Evolutionary conservation across 2,888 invertebrate species (phyloP).

Genomic region (Nebria salina): DNA sequence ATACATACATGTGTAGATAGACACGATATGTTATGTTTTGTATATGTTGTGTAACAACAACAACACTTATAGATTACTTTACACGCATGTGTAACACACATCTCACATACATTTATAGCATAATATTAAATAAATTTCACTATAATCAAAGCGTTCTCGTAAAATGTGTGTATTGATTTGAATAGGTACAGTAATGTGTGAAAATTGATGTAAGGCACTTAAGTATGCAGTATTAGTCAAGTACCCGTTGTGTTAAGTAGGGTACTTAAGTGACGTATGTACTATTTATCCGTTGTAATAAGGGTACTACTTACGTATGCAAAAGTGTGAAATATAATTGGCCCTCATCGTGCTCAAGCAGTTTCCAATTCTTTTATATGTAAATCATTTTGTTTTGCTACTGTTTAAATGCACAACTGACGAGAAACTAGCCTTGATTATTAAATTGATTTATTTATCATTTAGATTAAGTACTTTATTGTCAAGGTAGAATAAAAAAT

Average conservation of each 20-base stretch:
- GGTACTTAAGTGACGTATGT: slow-evolving; percentile 39
- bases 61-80: neutral
- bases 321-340: slow-evolving; percentile 44
- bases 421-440: neutral
- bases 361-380: slow-evolving; percentile 41
- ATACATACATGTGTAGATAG: slow-evolving; percentile 8
- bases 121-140: too few relatives aligned
- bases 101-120: neutral
- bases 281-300: slow-evolving; percentile 38
- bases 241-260: slow-evolving; percentile 39
- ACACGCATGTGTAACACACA: neutral
- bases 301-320: slow-evolving; percentile 42
- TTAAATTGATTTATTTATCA: neutral
- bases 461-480: too few relatives aligned
- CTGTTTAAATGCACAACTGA: neutral
- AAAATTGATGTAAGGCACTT: neutral
- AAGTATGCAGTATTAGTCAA: slow-evolving; percentile 38
- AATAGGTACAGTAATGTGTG: neutral
- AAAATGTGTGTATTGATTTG: neutral
- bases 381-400: slow-evolving; percentile 32
- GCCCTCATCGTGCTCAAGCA: slow-evolving; percentile 39
- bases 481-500: neutral
- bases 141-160: too few relatives aligned
- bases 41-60: neutral
- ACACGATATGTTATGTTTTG: neutral